phyloP scores from a whole-genome alignment of 2,797 vertebrate species.

The Gallinago stenura region DNA sequence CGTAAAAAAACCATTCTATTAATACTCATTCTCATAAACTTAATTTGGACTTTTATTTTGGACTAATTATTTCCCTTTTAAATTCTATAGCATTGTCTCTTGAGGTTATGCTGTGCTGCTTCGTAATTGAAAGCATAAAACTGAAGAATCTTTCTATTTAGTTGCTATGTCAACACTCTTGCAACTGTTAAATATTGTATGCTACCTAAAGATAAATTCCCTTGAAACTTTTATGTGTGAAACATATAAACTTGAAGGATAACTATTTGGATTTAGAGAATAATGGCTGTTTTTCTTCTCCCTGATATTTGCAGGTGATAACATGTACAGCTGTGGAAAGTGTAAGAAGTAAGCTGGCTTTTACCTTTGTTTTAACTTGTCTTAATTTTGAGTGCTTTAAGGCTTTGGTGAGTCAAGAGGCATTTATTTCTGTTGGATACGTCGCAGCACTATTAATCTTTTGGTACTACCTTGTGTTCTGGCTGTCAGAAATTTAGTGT shows the following conservation, averaged over 20 bases:
- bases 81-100: neutral
- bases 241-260: neutral
- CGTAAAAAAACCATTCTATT: neutral
- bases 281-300: conserved; percentile 32
- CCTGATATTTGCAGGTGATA: conserved; percentile 87
- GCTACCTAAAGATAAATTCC: neutral
- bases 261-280: neutral
- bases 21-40: neutral
- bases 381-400: neutral
- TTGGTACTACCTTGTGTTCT: neutral
- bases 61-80: neutral
- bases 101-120: neutral
- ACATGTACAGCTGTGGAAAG: conserved; percentile 99
- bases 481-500: neutral
- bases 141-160: neutral
- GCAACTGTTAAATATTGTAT: neutral
- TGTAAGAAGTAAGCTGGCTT: conserved; percentile 95
- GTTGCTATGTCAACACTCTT: neutral
- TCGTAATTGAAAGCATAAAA: neutral
- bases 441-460: neutral
- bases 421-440: neutral
- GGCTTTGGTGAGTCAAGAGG: neutral
- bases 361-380: neutral
- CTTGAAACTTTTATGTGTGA: neutral
- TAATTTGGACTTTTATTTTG: neutral